phyloP scores from a whole-genome alignment of 2,113 vertebrate species.

The Thryonomys swinderianus region DNA sequence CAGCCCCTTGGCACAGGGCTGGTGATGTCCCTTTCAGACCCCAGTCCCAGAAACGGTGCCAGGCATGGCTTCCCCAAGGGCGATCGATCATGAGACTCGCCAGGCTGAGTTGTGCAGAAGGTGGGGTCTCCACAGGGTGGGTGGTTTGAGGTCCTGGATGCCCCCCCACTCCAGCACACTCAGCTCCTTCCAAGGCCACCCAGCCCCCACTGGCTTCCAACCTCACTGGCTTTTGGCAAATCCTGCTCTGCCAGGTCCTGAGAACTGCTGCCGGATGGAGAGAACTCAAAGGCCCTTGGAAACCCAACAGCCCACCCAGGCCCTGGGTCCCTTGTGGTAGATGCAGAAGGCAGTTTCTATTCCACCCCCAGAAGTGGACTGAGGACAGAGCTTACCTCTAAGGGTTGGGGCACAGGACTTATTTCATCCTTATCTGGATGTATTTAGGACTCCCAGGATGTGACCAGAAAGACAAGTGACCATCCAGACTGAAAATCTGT shows the following conservation, averaged over 20 bases:
- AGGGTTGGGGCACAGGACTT: not conserved
- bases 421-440: slow-evolving; percentile 74
- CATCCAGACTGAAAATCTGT: slow-evolving; percentile 75
- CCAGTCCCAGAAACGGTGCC: not conserved
- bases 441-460: slow-evolving; percentile 77
- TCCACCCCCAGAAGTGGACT: not conserved
- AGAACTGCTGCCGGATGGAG: slow-evolving; percentile 49
- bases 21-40: not conserved
- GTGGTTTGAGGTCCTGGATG: not conserved
- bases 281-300: slow-evolving; percentile 59
- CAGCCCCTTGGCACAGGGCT: not conserved
- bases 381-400: not conserved
- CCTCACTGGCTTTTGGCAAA: slow-evolving; percentile 75
- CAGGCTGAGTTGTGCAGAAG: not conserved
- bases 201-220: slow-evolving; percentile 76
- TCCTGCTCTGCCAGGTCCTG: slow-evolving; percentile 64
- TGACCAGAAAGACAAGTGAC: slow-evolving; percentile 77
- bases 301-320: slow-evolving; percentile 50
- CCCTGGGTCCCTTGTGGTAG: not conserved
- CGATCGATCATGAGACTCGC: not conserved
- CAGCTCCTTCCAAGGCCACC: slow-evolving; percentile 67
- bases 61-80: not conserved
- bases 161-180: not conserved
- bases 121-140: not conserved
- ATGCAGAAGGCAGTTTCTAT: not conserved